Evolutionary conservation across 2,888 invertebrate genomes (phyloP), one percentile per base, ranked within the genome.

Genomic region (Lepidochrysops patricia): DNA sequence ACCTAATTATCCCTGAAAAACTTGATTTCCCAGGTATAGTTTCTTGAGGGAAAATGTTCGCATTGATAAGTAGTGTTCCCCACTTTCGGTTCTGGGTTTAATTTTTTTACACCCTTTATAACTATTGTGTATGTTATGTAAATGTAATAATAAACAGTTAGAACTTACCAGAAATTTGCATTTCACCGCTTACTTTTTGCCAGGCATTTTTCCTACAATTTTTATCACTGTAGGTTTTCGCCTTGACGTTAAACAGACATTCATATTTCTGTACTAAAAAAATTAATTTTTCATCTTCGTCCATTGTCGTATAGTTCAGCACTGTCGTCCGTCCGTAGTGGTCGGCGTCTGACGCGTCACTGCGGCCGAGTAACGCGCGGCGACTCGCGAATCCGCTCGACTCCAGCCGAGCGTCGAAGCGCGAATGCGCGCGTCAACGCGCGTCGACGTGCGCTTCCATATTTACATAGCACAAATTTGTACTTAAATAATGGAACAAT

Each of bases 261-360:
- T 49, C 49, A 25, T 49, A 49, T 49, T 49, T 49, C 25, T 49
- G 49, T 23, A 49, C 49, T 25, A 49, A 49, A 49, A n/a, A 49
- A 49, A 49, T 49, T 49, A 49, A 49, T 49, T 54, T 54, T 27
- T 54, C 54, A 27, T 54, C 34, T 50, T 59, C 32, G 19, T 32
- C 35, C 23, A 60, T 56, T 60, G 34, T 58, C 32, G 50, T 58
- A n/a, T 50, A 58, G 50, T 58, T 58, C 58, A 50, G 50, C 58
- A 58, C 58, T 50, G 34, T 49, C 34, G 49, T 52, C 29, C 54
- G 32, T 52, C 52, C 52, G 37, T 54, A 23, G 35, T 52, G 52
- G 52, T 59, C 52, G 52, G 52, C 52, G 59, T 35, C 59, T 59
- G 58, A 52, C 52, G 50, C 50, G 35, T 34, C 58, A 25, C 50